These are phyloP conservation scores for Pelochelys cantorii DNA, from an alignment of 2,797 vertebrate genomes.

Conservation along the genomic window DNA sequence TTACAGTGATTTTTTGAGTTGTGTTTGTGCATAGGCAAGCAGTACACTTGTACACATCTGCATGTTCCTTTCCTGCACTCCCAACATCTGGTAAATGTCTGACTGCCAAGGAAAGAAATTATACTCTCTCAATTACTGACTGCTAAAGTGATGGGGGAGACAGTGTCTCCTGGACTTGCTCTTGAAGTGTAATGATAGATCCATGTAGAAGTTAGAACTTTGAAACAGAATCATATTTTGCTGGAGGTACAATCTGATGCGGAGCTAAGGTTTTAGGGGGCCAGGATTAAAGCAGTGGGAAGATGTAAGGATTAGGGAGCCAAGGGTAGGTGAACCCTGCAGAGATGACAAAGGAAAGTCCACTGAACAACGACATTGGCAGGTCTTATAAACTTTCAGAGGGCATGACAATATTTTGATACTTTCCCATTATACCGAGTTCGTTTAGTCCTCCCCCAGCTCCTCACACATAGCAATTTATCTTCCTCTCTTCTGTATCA, in stretches of 20 bases:
- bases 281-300: not conserved
- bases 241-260: not conserved
- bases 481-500: not conserved
- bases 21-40: accelerated
- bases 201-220: not conserved
- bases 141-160: not conserved
- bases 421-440: not conserved
- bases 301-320: not conserved
- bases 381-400: not conserved
- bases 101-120: not conserved
- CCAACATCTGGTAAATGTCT: not conserved
- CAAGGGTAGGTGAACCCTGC: not conserved
- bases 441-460: not conserved
- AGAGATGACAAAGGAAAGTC: not conserved
- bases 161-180: accelerated
- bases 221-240: not conserved
- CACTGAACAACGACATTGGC: not conserved
- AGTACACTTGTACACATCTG: not conserved
- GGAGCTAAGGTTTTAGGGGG: not conserved
- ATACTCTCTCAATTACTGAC: accelerated
- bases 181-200: not conserved
- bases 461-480: not conserved
- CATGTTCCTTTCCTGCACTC: not conserved
- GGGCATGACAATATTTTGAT: not conserved
- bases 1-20: accelerated